Evolutionary conservation across 2,797 vertebrate species (phyloP).

Genomic region (Chaetodon trifasciatus): DNA sequence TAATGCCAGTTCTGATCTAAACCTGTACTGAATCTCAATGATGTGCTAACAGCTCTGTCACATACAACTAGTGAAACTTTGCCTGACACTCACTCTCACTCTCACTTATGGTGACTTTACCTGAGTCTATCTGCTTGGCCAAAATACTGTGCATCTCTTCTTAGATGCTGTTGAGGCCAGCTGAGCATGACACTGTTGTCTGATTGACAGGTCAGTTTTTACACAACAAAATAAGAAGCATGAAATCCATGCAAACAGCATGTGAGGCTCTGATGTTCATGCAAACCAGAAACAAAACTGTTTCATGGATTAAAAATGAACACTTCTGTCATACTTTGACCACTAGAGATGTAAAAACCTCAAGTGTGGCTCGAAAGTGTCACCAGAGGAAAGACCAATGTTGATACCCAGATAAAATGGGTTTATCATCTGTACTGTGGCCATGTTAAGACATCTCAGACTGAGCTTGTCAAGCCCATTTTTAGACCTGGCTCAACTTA

Average conservation of each 20-base stretch:
- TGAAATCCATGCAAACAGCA: neutral
- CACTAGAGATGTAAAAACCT: neutral
- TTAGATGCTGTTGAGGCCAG: neutral
- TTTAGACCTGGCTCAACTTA: neutral
- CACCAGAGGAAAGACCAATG: neutral
- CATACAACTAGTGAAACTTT: slow-evolving; percentile 48
- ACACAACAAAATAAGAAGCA: neutral
- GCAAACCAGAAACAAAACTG: neutral
- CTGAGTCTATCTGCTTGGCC: neutral
- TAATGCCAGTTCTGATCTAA: slow-evolving; percentile 66
- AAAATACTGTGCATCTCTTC: neutral
- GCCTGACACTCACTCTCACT: slow-evolving; percentile 33
- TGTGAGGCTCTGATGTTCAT: neutral
- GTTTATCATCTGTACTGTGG: neutral
- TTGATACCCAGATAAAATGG: neutral
- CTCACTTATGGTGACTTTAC: neutral
- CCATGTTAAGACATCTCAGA: neutral
- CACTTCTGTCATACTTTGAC: neutral
- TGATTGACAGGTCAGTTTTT: neutral
- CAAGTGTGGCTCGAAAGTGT: neutral
- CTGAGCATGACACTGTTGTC: slow-evolving; percentile 1
- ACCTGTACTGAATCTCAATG: slow-evolving; percentile 74
- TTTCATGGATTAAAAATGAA: neutral
- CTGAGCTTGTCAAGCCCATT: neutral
- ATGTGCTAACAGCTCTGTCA: slow-evolving; percentile 55